Base-by-base conservation (phyloP, 1,140 invertebrate genomes). In the Papilio polyxenes region DNA sequence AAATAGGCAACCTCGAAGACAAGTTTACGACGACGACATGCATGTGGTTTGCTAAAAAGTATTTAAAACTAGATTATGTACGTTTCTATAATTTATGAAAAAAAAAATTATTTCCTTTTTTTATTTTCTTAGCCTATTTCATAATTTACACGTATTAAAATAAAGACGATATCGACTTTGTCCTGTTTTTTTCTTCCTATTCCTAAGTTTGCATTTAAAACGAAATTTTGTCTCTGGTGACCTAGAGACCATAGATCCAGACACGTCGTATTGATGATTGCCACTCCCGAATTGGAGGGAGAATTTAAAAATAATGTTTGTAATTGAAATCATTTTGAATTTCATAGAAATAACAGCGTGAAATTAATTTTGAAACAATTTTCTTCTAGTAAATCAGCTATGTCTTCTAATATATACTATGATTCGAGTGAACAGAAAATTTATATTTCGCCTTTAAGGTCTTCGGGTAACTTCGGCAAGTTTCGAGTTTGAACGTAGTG, bases 211-310 rank as follows among this genome's bases (percentile, higher is more conserved):
- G 82, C 78, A 31, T 17, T 53, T 59, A 81, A 82, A 74, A 79
- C 62, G 59, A 69, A 65, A 37, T 74, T 17, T 87, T 83, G 81
- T 85, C 87, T 90, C 83, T 90, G 87, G 79, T 83, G 80, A 79
- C 82, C 80, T 85, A 83, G 82, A 86, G 40, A 85, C 81, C 88
- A 91, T 90, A 91, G 86, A 89, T 82, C 87, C 72, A 93, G 89
- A 92, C 91, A 92, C 90, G 89, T 92, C 87, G 89, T 93, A 94
- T 94, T 91, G 91, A 93, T 89, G 84, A 85, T 91, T 90, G 85
- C 92, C 93, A 90, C 91, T 93, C 93, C 92, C 90, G 89, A 89
- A 88, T 88, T 80, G 87, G 87, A 92, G 85, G 93, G 91, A 89
- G 93, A 90, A 79, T 65, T 93, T 90, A 80, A 89, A 92, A 89